These are phyloP conservation scores for Heliopora coerulea DNA, from an alignment of 92 coral and sea anemone species.

Conservation along the genomic window DNA sequence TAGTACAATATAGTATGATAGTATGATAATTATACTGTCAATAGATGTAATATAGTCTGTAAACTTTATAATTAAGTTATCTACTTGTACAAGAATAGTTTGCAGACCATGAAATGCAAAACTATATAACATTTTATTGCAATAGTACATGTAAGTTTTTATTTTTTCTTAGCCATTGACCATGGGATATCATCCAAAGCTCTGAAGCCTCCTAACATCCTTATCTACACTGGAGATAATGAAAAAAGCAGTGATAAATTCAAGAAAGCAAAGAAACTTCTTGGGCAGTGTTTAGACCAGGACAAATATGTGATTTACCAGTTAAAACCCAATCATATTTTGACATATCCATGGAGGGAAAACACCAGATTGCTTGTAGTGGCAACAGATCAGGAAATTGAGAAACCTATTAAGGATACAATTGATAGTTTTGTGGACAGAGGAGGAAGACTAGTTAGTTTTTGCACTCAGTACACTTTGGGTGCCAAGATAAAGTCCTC, in stretches of 20 bases:
- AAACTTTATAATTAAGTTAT: too few relatives aligned
- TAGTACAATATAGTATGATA: too few relatives aligned
- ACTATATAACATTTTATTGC: too few relatives aligned
- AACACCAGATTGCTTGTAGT: constrained; percentile 70
- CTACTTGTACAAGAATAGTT: too few relatives aligned
- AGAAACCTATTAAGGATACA: constrained; percentile 33
- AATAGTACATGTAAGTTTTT: too few relatives aligned
- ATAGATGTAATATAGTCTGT: too few relatives aligned
- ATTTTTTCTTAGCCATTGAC: too few relatives aligned
- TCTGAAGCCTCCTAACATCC: constrained; percentile 78
- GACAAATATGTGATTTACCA: constrained; percentile 78
- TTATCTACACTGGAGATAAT: constrained; percentile 66
- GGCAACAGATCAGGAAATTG: constrained; percentile 43
- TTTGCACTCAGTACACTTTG: constrained; percentile 45
- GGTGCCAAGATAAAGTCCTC: neutral
- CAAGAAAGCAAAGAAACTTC: constrained; percentile 37
- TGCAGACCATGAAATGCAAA: too few relatives aligned
- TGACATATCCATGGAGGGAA: constrained; percentile 83
- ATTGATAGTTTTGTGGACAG: constrained; percentile 51
- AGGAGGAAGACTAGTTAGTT: constrained; percentile 74
- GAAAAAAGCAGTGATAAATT: constrained; percentile 45
- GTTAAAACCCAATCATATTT: constrained; percentile 55
- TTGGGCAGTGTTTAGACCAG: constrained; percentile 53
- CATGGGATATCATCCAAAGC: neutral
- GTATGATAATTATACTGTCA: too few relatives aligned